Percentiles rank a stretch among this genome's conserved stretches.
phyloP scores from a whole-genome alignment of 2,113 vertebrate genomes.

The Formicarius rufipectus region DNA sequence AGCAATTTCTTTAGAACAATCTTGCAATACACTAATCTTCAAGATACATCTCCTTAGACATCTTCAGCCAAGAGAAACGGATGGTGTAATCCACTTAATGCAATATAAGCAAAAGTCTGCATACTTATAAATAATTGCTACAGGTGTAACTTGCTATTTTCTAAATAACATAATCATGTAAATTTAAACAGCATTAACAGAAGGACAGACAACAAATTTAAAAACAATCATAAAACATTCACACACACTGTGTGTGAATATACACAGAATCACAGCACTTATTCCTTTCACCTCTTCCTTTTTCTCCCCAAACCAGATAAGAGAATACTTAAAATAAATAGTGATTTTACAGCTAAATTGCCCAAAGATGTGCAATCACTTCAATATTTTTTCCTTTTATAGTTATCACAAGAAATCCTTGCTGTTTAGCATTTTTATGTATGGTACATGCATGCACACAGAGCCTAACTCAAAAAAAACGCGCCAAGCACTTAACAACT shows the following conservation, averaged over 20 bases:
- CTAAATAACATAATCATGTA: not conserved
- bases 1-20: not conserved
- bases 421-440: not conserved
- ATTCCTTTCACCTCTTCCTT: not conserved
- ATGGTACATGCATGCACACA: rapidly evolving
- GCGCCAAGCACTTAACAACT: not conserved
- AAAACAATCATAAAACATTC: not conserved
- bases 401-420: not conserved
- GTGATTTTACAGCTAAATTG: not conserved
- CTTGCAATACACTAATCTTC: not conserved
- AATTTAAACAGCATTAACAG: not conserved
- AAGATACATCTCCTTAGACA: not conserved
- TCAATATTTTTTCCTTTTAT: not conserved
- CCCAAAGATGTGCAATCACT: not conserved
- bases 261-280: not conserved
- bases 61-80: not conserved
- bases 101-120: not conserved
- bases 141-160: not conserved
- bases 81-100: not conserved
- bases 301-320: not conserved
- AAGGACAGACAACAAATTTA: not conserved
- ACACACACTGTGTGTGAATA: not conserved
- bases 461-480: not conserved
- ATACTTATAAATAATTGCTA: not conserved
- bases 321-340: not conserved